Evolutionary conservation across 2,797 vertebrate species (phyloP).

Genomic region (Falco cherrug): DNA sequence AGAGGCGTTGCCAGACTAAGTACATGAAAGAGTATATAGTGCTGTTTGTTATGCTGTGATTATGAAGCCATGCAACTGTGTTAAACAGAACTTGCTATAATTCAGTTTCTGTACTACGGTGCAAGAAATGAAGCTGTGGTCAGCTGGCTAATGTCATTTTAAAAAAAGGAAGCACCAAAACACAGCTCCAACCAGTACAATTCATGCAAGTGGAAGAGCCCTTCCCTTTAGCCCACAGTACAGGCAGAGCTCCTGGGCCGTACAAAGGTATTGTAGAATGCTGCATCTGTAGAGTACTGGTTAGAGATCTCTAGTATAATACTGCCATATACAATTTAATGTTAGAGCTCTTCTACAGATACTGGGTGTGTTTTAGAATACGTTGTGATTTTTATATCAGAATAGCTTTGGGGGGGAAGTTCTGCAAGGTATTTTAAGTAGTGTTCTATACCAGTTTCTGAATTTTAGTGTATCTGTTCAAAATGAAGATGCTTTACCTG

Average conservation of each 20-base stretch:
- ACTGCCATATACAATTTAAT: not conserved
- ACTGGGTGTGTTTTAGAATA: not conserved
- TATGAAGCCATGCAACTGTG: not conserved
- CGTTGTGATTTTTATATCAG: not conserved
- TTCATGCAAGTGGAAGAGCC: not conserved
- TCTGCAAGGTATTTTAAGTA: accelerated
- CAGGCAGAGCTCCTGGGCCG: not conserved
- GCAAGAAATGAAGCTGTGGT: not conserved
- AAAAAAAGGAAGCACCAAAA: not conserved
- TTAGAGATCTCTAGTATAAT: not conserved
- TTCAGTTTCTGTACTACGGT: not conserved
- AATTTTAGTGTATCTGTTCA: not conserved
- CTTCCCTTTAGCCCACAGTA: not conserved
- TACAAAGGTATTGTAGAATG: not conserved
- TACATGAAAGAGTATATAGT: not conserved
- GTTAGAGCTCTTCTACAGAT: not conserved
- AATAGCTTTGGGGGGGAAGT: not conserved
- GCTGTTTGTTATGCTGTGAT: not conserved
- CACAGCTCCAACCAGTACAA: accelerated
- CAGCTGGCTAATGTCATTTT: not conserved
- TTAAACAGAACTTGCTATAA: not conserved
- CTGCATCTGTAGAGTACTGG: not conserved
- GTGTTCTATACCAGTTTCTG: not conserved
- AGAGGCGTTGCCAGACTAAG: not conserved
- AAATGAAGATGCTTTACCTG: not conserved